Base-by-base conservation (phyloP, 2,113 vertebrate genomes). In the Micromys minutus region DNA sequence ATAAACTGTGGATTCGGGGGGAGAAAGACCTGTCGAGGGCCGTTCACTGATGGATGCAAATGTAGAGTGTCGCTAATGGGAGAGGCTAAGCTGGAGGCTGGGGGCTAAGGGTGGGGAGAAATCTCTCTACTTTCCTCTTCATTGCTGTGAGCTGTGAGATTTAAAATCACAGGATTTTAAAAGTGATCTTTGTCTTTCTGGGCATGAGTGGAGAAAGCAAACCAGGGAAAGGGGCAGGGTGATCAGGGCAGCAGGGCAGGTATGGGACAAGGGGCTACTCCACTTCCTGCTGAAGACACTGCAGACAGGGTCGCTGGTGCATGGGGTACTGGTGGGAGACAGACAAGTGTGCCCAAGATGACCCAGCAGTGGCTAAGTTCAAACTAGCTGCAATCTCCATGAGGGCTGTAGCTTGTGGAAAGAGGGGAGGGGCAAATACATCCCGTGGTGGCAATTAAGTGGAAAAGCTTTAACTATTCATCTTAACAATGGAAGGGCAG, bases 151-250 rank as follows among this genome's bases (percentile, higher is more conserved):
- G 74, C 34, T n/a, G n/a, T n/a, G n/a, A n/a, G n/a, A n/a, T n/a
- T n/a, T 74, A 45, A 88, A 45, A 75, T 29, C 45, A 6, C 10
- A 47, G n/a, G 19, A 47, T 76, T 83, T 45, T 21, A 17, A 29
- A 45, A 71, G 69, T 39, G 50, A 17, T 55, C 2, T 52, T 55
- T 71, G 50, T 61, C 4, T n/a, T 52, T 36, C 45, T 79, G 34
- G 29, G 19, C 29, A 45, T 24, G 11, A 63, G 74, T 79, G 86
- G 29, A 74, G n/a, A 45, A 31, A 24, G 5, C 17, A 19, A 36
- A 76, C 2, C 5, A 42, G 50, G 84, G 71, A 2, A 1, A 8
- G 12, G 2, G 9, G 74, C 0, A 0, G 7, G 39, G 0, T 6
- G 31, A 67, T 12, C 34, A 24, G 85, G 84, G 19, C 0, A n/a